phyloP scores from a whole-genome alignment of 2,888 invertebrate genomes.

The Punctoribates punctum region DNA sequence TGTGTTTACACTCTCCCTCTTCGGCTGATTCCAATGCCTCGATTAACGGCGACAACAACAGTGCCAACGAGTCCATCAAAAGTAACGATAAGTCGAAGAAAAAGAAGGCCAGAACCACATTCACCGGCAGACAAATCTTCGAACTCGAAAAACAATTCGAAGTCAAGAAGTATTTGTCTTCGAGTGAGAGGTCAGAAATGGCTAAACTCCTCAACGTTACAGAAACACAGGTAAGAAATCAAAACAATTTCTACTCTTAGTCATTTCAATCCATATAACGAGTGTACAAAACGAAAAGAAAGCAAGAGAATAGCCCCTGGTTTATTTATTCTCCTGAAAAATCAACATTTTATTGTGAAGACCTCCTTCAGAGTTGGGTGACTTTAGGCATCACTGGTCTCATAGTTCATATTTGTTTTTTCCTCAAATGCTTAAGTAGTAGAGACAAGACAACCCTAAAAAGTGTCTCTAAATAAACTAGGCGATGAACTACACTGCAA shows the following conservation, averaged over 20 bases:
- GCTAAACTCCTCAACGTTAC: slow-evolving; percentile 88
- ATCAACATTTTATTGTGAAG: background rate
- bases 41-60: slow-evolving; percentile 15
- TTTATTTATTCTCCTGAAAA: background rate
- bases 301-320: too few species aligned
- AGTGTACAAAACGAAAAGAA: too few species aligned
- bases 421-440: slow-evolving; percentile 15
- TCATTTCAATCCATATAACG: too few species aligned
- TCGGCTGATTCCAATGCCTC: background rate
- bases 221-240: slow-evolving; percentile 79
- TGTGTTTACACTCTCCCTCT: background rate
- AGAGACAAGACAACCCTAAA: slow-evolving; percentile 1
- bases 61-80: slow-evolving; percentile 40
- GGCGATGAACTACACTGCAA: background rate
- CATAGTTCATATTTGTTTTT: background rate
- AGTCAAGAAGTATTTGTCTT: slow-evolving; percentile 90
- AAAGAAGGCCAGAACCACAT: slow-evolving; percentile 83
- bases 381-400: background rate
- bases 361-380: background rate
- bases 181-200: slow-evolving; percentile 89
- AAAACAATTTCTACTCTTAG: too few species aligned
- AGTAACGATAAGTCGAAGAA: slow-evolving; percentile 50
- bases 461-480: slow-evolving; percentile 13
- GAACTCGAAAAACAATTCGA: slow-evolving; percentile 95
- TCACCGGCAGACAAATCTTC: slow-evolving; percentile 92